Percentiles rank a stretch among this genome's conserved stretches.
These are phyloP conservation scores for Lithobates sylvaticus DNA, from an alignment of 2,797 vertebrate species.

Conservation along the genomic window DNA sequence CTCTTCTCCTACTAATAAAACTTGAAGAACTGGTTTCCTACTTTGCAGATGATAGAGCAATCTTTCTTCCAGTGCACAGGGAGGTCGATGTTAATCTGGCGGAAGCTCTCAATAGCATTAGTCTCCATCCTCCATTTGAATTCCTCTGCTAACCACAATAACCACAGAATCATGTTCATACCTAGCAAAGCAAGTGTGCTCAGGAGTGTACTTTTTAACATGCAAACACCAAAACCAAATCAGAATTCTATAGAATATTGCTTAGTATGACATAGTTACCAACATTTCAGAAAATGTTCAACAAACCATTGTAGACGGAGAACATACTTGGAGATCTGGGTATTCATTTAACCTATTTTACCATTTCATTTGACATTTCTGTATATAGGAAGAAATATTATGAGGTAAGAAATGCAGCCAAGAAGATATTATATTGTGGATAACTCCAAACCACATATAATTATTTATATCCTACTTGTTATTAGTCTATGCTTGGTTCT, in stretches of 20 bases:
- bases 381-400: too few species aligned
- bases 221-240: slow-evolving; percentile 47
- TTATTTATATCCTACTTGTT: too few species aligned
- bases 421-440: too few species aligned
- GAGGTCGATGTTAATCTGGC: slow-evolving; percentile 35
- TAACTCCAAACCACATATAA: too few species aligned
- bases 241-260: not conserved
- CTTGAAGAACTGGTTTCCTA: slow-evolving; percentile 54
- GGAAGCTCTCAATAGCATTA: slow-evolving; percentile 63
- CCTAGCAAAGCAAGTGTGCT: slow-evolving; percentile 68
- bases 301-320: too few species aligned
- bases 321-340: too few species aligned
- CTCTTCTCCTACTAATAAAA: slow-evolving; percentile 22
- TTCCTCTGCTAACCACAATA: slow-evolving; percentile 69
- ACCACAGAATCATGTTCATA: slow-evolving; percentile 70
- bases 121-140: slow-evolving; percentile 63
- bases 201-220: slow-evolving; percentile 66
- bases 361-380: too few species aligned
- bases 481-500: too few species aligned
- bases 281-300: too few species aligned
- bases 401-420: too few species aligned
- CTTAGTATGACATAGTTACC: not conserved
- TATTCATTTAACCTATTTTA: too few species aligned
- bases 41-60: slow-evolving; percentile 44
- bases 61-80: slow-evolving; percentile 36